Evolutionary conservation across 2,797 vertebrate genomes (phyloP).

Genomic region (Pangasius sanitwongsei): DNA sequence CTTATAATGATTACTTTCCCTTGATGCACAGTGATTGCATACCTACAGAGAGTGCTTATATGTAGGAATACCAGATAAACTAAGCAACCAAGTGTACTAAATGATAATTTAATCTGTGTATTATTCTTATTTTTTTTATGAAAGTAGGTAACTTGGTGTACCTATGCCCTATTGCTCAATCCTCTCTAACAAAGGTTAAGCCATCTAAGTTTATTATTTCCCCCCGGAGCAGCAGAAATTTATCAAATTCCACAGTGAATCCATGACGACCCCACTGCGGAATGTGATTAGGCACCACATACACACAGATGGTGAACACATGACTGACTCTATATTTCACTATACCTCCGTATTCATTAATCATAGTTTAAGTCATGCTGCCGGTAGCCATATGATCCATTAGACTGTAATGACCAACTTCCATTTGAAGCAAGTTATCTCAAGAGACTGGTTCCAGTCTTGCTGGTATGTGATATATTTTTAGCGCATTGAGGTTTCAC

Average conservation of each 20-base stretch:
- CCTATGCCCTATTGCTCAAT: not conserved
- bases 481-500: not conserved
- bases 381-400: not conserved
- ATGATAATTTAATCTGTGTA: not conserved
- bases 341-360: not conserved
- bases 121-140: not conserved
- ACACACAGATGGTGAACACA: slow-evolving; percentile 23
- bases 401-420: not conserved
- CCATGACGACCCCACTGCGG: slow-evolving; percentile 9
- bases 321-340: slow-evolving; percentile 18
- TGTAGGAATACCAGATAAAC: not conserved
- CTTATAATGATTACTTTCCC: not conserved
- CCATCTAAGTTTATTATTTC: not conserved
- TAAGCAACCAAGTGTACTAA: not conserved
- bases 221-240: slow-evolving; percentile 5
- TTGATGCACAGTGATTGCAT: not conserved
- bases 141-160: not conserved
- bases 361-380: not conserved
- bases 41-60: not conserved
- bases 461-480: not conserved
- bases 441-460: not conserved
- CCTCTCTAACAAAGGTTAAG: not conserved
- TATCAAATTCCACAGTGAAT: not conserved
- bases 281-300: slow-evolving; percentile 20
- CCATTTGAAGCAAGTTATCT: slow-evolving; percentile 2